A percentile compares a stretch with the other conserved stretches of the same genome.
phyloP scores from a whole-genome alignment of 2,113 vertebrate genomes.

The Urocynchramus pylzowi region DNA sequence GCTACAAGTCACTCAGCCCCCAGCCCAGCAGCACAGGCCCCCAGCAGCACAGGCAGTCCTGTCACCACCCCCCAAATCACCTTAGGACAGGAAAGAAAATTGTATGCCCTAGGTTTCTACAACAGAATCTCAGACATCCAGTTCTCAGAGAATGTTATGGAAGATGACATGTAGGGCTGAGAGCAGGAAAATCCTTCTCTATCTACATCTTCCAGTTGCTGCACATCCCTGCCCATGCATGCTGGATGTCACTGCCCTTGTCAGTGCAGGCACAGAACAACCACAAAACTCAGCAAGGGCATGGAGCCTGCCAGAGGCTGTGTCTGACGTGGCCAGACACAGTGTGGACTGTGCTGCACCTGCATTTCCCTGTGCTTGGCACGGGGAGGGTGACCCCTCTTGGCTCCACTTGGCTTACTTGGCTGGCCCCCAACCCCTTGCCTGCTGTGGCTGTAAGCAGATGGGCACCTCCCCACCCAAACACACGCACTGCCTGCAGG shows the following conservation, averaged over 20 bases:
- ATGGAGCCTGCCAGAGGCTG: background rate
- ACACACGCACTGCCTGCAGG: background rate
- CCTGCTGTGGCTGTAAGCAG: background rate
- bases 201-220: background rate
- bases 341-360: accelerated
- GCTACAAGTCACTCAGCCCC: background rate
- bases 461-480: background rate
- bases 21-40: background rate
- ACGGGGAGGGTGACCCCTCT: background rate
- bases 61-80: background rate
- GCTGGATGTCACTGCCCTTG: too few species aligned
- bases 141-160: background rate
- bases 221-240: accelerated
- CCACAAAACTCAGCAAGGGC: background rate
- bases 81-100: background rate
- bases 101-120: background rate
- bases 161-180: background rate
- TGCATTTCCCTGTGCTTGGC: background rate
- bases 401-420: background rate
- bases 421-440: background rate
- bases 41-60: background rate
- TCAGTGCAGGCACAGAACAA: background rate
- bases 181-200: background rate
- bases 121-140: background rate
- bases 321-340: background rate